These are phyloP conservation scores for Lepidocyrtinus sp. DNA, from an alignment of 2,888 invertebrate genomes.

Conservation along the genomic window DNA sequence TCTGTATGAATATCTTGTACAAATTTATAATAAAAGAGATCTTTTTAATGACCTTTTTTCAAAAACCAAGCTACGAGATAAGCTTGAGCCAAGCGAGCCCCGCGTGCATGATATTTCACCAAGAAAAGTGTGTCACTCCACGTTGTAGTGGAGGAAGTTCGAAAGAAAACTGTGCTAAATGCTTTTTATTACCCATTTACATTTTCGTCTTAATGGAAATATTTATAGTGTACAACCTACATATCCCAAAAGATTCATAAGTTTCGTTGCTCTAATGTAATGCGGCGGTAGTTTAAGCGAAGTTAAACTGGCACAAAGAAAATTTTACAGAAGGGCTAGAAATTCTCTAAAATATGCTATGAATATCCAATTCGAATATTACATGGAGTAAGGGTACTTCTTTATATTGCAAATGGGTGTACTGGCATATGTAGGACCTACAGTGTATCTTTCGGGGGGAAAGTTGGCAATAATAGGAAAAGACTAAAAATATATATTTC, in stretches of 20 bases:
- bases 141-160: background rate
- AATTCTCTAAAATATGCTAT: slow-evolving; percentile 4
- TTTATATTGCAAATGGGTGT: too few species aligned
- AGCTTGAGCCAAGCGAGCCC: background rate
- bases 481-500: background rate
- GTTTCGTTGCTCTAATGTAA: background rate
- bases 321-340: too few species aligned
- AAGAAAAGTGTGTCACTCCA: background rate
- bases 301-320: background rate
- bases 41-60: background rate
- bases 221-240: background rate
- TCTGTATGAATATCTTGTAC: background rate
- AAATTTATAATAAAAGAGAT: background rate
- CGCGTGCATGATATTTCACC: background rate
- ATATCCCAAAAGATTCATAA: slow-evolving; percentile 36
- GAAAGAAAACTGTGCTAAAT: slow-evolving; percentile 36
- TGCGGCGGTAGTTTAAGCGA: slow-evolving; percentile 6
- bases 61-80: background rate
- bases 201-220: slow-evolving; percentile 19
- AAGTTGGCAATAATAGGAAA: too few species aligned
- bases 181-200: slow-evolving; percentile 37
- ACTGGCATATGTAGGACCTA: too few species aligned
- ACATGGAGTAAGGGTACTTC: too few species aligned
- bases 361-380: too few species aligned
- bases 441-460: too few species aligned